Base-by-base conservation (phyloP, 2,113 vertebrate species). In the Podiceps cristatus region DNA sequence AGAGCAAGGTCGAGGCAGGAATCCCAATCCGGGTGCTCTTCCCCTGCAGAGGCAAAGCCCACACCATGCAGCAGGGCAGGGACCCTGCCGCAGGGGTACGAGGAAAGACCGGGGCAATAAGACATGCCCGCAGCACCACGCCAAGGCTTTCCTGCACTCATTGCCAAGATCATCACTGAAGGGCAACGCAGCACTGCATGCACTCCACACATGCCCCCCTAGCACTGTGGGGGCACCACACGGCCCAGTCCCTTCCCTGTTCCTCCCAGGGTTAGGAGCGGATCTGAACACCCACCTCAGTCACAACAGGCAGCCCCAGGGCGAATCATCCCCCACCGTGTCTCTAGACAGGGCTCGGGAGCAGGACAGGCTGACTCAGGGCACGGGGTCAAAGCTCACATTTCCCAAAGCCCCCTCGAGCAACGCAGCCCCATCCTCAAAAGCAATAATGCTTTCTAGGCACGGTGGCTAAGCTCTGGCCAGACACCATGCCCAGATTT, bases 1-100 rank as follows among this genome's bases (percentile, higher is more conserved):
- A 1, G 4, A 72, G 25, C 2, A 12, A 89, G n/a, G 9, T 11
- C 0, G 0, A 58, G 37, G 31, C 47, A 81, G 29, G 31, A 90
- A 47, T 64, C 40, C 20, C 67, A 58, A 13, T 31, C 18, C n/a
- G 22, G 50, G n/a, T 18, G 28, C 28, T 31, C 23, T 17, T 45
- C 50, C 45, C 11, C 44, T 37, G 18, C 79, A 42, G 66, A 68
- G 67, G 24, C 29, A 67, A 67, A 82, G 19, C 25, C 53, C 50
- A 49, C 40, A 11, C 20, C 52, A 55, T 0, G 4, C 53, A 72
- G 28, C 6, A 3, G 25, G 33, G 23, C 44, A 31, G 37, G 44
- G 31, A 69, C 22, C 19, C 31, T 7, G 23, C 29, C 3, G 0
- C 50, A 53, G 27, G 13, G 23, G 27, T 19, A 11, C 3, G 2